Base-by-base conservation (phyloP, 1,140 invertebrate species). In the Penaeus indicus region DNA sequence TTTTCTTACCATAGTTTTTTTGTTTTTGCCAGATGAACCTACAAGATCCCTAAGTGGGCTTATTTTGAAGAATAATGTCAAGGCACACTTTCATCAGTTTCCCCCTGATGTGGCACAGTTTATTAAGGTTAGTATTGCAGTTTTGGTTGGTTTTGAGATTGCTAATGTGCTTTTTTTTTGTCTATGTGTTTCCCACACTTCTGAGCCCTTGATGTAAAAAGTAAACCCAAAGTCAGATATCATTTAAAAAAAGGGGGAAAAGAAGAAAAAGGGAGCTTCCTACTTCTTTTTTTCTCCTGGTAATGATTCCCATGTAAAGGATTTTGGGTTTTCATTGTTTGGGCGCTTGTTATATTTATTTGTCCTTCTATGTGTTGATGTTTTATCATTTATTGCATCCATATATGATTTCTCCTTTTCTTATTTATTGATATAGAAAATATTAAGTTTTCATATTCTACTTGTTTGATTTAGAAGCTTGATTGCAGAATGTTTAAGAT, bases 41-140 rank as follows among this genome's bases (percentile, higher is more conserved):
- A 99, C 98, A 69, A 95, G 99, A 91, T 99, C 98, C 13, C 93
- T 99, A 27, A 98, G 97, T 94, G 99, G 99, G 91, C 94, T 99
- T 82, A 99, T 99, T 92, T 94, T 99, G 91, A 99, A 99, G 93
- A 99, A 99, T 93, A 99, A 99, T 94, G 97, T 99, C 32, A 97
- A 97, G 93, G 96, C 97, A 77, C 96, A 99, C 93, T 99, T 97
- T 93, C 95, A 97, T 91, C 97, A 96, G 92, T 97, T 99, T 93
- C 94, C 98, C 88, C 95, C 96, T 8, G 97, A 98, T 93, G 98
- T 99, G 64, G 96, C 96, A 69, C 95, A 96, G 92, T 97, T 97
- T 92, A 97, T 98, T 81, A 97, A 97, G 92, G 89, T 89, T 60
- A 89, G 89, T 88, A 69, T 32, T 63, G 67, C 22, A 11, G 62